A percentile compares a stretch with the other conserved stretches of the same genome.
Evolutionary conservation across 2,888 invertebrate species (phyloP).

Genomic region (Didymodactylos carnosus): DNA sequence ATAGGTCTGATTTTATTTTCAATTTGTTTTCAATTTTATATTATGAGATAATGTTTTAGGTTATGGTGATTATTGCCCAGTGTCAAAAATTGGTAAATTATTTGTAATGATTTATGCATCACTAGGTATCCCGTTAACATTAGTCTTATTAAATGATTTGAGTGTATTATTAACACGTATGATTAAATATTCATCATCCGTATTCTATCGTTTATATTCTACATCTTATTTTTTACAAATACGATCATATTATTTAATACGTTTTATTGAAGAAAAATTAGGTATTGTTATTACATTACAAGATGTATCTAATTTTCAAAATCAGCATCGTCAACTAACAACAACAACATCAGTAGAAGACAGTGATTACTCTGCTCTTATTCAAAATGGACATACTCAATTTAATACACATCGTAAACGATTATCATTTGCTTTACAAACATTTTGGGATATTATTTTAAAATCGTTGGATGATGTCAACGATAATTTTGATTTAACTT

Average conservation of each 20-base stretch:
- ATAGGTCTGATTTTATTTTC: not conserved
- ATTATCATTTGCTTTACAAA: not conserved
- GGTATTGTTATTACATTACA: too few species aligned
- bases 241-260: not conserved
- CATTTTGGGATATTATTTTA: not conserved
- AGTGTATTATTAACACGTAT: not conserved
- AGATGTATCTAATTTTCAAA: too few species aligned
- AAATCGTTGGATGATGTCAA: not conserved
- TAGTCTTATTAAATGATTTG: not conserved
- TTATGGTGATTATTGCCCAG: not conserved
- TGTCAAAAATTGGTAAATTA: not conserved
- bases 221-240: not conserved
- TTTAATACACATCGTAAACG: too few species aligned
- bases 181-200: not conserved
- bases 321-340: too few species aligned
- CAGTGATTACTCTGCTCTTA: not conserved
- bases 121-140: not conserved
- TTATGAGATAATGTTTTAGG: not conserved
- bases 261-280: not conserved
- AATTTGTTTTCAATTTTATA: not conserved
- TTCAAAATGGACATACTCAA: too few species aligned
- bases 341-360: not conserved
- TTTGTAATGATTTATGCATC: not conserved
- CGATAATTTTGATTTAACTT: slow-evolving; percentile 17
- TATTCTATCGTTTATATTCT: not conserved